A percentile compares a stretch with the other conserved stretches of the same genome.
Evolutionary conservation across 2,113 vertebrate genomes (phyloP).

Genomic region (Entomyzon cyanotis): DNA sequence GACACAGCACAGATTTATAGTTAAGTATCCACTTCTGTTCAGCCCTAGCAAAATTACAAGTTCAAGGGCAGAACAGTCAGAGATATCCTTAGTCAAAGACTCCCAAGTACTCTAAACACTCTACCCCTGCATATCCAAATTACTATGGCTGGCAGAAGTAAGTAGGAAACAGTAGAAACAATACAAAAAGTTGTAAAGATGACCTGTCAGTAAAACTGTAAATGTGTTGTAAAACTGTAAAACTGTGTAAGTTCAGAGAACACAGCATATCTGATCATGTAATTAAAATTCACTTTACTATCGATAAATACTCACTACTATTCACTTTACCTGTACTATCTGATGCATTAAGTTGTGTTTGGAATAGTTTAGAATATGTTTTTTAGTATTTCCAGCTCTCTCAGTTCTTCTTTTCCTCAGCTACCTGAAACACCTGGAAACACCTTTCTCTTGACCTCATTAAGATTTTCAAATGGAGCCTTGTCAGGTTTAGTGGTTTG

Average conservation of each 20-base stretch:
- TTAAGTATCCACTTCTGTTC: neutral
- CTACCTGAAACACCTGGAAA: neutral
- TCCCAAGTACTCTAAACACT: neutral
- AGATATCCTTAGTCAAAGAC: neutral
- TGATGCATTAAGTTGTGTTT: neutral
- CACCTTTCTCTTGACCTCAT: neutral
- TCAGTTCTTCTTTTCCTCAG: neutral
- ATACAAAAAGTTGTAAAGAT: neutral
- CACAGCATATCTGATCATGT: neutral
- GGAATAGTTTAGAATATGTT: neutral
- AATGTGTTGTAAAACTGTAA: neutral
- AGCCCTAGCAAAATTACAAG: neutral
- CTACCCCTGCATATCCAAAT: neutral
- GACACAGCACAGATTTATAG: neutral
- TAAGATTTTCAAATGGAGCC: neutral
- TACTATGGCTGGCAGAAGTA: neutral
- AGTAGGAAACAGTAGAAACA: neutral
- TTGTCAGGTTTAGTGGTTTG: neutral
- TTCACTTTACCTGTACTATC: neutral
- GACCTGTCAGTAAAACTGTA: neutral
- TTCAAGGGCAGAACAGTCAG: neutral
- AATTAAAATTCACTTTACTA: neutral
- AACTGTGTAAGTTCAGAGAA: neutral
- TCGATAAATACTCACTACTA: neutral
- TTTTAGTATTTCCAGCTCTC: neutral